phyloP scores from a whole-genome alignment of 2,888 invertebrate genomes.

The Timema cristinae region DNA sequence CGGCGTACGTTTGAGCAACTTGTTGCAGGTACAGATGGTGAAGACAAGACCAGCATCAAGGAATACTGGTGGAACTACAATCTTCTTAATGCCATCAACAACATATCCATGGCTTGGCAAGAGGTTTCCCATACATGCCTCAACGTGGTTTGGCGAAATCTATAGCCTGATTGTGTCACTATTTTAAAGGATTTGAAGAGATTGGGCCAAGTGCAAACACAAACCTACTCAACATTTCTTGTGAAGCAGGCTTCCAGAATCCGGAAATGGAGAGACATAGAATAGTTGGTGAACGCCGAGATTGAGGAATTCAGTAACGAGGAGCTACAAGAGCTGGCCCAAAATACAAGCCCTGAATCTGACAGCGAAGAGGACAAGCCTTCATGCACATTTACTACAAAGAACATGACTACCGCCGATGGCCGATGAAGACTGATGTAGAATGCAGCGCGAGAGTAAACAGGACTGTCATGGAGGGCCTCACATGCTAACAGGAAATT shows the following conservation, averaged over 20 bases:
- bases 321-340: not conserved
- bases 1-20: not conserved
- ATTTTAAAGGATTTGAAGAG: not conserved
- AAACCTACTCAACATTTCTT: not conserved
- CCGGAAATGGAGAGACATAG: not conserved
- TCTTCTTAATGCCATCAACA: not conserved
- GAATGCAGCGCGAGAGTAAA: not conserved
- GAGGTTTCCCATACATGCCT: not conserved
- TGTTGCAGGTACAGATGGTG: not conserved
- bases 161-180: not conserved
- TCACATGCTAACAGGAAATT: not conserved
- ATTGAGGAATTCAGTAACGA: not conserved
- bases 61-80: not conserved
- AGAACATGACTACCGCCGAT: not conserved
- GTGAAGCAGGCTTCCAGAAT: not conserved
- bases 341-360: not conserved
- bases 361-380: not conserved
- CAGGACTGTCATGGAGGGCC: not conserved
- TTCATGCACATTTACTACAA: not conserved
- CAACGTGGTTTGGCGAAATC: not conserved
- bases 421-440: not conserved
- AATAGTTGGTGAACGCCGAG: not conserved
- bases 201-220: not conserved
- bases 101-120: constrained; percentile 1
- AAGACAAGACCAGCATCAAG: not conserved